Evolutionary conservation across 2,797 vertebrate species (phyloP), one percentile per base, ranked within the genome.

Genomic region (Nasua narica): DNA sequence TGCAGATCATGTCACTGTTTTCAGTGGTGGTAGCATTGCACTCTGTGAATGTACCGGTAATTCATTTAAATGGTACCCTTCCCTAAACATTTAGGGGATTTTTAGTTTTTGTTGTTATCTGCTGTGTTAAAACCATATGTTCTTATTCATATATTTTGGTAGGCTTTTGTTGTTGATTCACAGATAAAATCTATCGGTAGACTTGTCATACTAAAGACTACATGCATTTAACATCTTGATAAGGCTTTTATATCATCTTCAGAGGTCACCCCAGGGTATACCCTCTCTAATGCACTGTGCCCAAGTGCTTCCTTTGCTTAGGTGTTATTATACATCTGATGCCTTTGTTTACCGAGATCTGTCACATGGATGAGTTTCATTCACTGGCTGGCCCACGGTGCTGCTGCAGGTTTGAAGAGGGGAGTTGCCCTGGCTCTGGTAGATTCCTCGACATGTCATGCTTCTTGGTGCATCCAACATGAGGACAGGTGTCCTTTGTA

Each of bases 21-120:
- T 83, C 27, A 58, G 2, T 58, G 69, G 7, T 89, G 1, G 13
- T 40, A 62, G 19, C 29, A 4, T 87, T 93, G 23, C 23, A 52
- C 77, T 91, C 65, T 83, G n/a, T 72, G 50, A 76, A 27, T n/a
- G 16, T 50, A 14, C 37, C 3, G 27, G 27, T 54, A 79, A 70
- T 69, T 83, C 82, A 70, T 87, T 95, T 77, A 40, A 54, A 35
- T 0, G 58, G 14, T 46, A 9, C 5, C n/a, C 21, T 78, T 52
- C 16, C 23, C 13, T 69, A 70, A 79, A 32, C 21, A 67, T 40
- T 46, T 35, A 82, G 5, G 16, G 85, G 16, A 19, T 32, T 81
- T 96, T 74, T 46, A 29, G 67, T 77, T 89, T 87, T 60, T 90
- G 48, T 88, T 65, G 18, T 82, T 60, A 58, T 4, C n/a, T 0